These are phyloP conservation scores for Porites lobata DNA, from an alignment of 92 coral and sea anemone genomes.

Conservation along the genomic window DNA sequence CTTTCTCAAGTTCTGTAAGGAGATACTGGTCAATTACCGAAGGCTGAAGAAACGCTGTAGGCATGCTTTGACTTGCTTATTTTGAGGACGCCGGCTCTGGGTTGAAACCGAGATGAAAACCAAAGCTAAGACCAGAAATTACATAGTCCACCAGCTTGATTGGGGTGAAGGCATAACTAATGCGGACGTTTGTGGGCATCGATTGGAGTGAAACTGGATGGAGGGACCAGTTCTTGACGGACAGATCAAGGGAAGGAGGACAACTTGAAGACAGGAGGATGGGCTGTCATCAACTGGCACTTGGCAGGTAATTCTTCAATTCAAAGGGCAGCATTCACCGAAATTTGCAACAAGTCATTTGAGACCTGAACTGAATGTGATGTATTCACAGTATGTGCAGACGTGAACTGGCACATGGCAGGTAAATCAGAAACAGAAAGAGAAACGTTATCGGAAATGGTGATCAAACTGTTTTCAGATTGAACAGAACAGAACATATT, in stretches of 20 bases:
- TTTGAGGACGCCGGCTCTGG: conserved; percentile 1
- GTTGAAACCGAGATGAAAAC: conserved; percentile 31
- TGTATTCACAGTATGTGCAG: too few relatives aligned
- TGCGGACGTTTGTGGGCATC: too few relatives aligned
- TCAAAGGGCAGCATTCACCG: too few relatives aligned
- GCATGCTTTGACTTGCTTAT: not conserved
- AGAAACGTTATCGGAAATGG: not conserved
- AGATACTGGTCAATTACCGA: conserved; percentile 2
- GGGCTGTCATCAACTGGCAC: too few relatives aligned
- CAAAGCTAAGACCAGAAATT: conserved; percentile 1
- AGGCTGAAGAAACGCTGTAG: conserved; percentile 10
- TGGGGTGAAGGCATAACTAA: too few relatives aligned
- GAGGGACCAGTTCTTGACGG: too few relatives aligned
- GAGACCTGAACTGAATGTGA: too few relatives aligned
- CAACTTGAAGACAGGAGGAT: too few relatives aligned
- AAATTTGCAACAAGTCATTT: too few relatives aligned
- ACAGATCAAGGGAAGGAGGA: too few relatives aligned
- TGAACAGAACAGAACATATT: not conserved
- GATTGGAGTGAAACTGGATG: too few relatives aligned
- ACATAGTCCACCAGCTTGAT: conserved; percentile 12
- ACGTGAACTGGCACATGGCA: not conserved
- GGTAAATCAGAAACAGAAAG: not conserved
- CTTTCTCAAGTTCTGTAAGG: not conserved
- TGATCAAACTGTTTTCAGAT: not conserved
- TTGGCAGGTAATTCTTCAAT: too few relatives aligned